Percentiles rank a stretch among this genome's conserved stretches.
phyloP scores from a whole-genome alignment of 2,113 vertebrate species.

The Xyliphius kryptos region DNA sequence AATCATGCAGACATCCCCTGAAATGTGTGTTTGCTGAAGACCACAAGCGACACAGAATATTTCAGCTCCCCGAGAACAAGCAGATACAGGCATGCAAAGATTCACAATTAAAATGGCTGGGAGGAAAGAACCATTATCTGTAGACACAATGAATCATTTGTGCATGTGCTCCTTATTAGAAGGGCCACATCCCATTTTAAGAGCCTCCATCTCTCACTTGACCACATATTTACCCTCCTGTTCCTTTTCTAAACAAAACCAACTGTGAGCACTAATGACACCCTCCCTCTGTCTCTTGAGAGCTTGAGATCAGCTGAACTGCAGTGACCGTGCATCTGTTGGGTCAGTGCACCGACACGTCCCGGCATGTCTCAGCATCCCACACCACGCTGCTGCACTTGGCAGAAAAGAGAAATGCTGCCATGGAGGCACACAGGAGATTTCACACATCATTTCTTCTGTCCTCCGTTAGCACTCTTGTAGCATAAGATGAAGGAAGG shows the following conservation, averaged over 20 bases:
- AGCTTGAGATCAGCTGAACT: conserved; percentile 17
- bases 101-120: conserved; percentile 18
- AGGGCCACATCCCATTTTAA: conserved; percentile 19
- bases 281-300: neutral
- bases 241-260: too few species aligned
- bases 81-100: conserved; percentile 11
- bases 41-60: conserved; percentile 2
- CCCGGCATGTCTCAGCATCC: conserved; percentile 47
- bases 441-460: conserved; percentile 53
- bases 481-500: neutral
- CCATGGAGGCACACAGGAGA: conserved; percentile 43
- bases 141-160: conserved; percentile 21
- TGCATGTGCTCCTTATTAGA: conserved; percentile 24
- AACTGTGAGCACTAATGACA: too few species aligned
- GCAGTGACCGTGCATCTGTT: conserved; percentile 11
- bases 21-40: too few species aligned
- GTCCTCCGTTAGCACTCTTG: conserved; percentile 15
- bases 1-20: too few species aligned
- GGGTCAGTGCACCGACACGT: conserved; percentile 35
- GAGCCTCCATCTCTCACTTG: conserved; percentile 17
- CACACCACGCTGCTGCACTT: conserved; percentile 30
- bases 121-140: conserved; percentile 33
- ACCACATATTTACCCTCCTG: conserved; percentile 1
- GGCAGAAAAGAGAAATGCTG: conserved; percentile 38
- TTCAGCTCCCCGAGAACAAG: neutral